Evolutionary conservation across 2,113 vertebrate genomes (phyloP).

Genomic region (Crotalus helleri): DNA sequence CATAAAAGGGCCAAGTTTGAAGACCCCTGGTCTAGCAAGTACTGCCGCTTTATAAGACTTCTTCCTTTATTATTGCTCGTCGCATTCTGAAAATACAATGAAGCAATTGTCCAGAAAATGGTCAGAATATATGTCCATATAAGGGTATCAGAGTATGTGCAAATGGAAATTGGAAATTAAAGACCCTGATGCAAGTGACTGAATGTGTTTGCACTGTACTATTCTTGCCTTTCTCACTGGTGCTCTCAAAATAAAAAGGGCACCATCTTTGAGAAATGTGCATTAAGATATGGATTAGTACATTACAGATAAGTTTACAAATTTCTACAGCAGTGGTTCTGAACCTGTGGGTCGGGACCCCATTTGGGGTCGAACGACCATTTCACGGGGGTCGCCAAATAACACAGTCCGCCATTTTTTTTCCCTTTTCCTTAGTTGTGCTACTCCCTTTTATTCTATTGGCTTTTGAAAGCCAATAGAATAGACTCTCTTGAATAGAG

Average conservation of each 20-base stretch:
- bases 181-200: neutral
- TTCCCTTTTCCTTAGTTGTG: no score
- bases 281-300: neutral
- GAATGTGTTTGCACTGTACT: neutral
- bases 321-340: no score
- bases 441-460: no score
- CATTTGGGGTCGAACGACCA: no score
- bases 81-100: neutral
- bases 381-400: no score
- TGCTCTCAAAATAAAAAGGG: neutral
- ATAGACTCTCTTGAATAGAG: no score
- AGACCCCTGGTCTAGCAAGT: neutral
- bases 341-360: no score
- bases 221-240: neutral
- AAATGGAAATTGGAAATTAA: fast-evolving
- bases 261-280: neutral
- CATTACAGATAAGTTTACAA: neutral
- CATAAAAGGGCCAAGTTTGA: no score
- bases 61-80: neutral
- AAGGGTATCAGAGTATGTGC: neutral
- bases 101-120: neutral
- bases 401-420: no score
- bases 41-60: neutral
- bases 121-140: no score
- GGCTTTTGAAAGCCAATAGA: no score